Evolutionary conservation across 2,888 invertebrate genomes (phyloP).

Genomic region (Arctia plantaginis): DNA sequence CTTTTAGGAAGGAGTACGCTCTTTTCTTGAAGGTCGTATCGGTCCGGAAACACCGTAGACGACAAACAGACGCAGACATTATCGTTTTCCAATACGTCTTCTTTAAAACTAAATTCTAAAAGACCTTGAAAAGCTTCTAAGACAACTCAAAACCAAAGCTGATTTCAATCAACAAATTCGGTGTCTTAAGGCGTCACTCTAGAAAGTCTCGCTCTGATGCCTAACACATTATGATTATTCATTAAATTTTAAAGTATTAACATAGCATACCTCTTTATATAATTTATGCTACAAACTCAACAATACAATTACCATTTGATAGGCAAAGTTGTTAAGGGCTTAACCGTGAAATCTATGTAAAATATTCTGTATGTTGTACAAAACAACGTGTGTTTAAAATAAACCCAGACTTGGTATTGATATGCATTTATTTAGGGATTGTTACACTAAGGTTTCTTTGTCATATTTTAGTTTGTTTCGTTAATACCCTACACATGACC

Average conservation of each 20-base stretch:
- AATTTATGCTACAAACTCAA: conserved; percentile 40
- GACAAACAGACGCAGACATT: too few relatives aligned
- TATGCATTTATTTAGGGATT: too few relatives aligned
- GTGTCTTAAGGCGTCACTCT: conserved; percentile 7
- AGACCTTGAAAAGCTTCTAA: conserved; percentile 14
- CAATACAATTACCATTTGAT: conserved; percentile 18
- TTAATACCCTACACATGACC: too few relatives aligned
- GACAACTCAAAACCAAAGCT: conserved; percentile 13
- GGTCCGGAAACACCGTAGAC: too few relatives aligned
- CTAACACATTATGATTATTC: conserved; percentile 38
- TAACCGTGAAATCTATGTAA: conserved; percentile 15
- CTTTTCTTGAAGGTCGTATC: too few relatives aligned
- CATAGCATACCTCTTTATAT: conserved; percentile 26
- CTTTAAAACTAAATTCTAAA: conserved; percentile 1
- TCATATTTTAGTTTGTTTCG: too few relatives aligned
- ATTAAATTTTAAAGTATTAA: conserved; percentile 29
- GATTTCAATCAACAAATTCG: conserved; percentile 10
- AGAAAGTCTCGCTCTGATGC: background rate
- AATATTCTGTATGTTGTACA: background rate
- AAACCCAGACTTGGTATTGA: conserved; percentile 3
- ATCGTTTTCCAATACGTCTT: background rate
- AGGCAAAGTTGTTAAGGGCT: conserved; percentile 8
- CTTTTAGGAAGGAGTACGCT: too few relatives aligned
- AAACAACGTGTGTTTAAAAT: background rate
- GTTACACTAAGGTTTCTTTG: too few relatives aligned